phyloP scores from a whole-genome alignment of 1,140 invertebrate species.

The Aphaenogaster rudis region DNA sequence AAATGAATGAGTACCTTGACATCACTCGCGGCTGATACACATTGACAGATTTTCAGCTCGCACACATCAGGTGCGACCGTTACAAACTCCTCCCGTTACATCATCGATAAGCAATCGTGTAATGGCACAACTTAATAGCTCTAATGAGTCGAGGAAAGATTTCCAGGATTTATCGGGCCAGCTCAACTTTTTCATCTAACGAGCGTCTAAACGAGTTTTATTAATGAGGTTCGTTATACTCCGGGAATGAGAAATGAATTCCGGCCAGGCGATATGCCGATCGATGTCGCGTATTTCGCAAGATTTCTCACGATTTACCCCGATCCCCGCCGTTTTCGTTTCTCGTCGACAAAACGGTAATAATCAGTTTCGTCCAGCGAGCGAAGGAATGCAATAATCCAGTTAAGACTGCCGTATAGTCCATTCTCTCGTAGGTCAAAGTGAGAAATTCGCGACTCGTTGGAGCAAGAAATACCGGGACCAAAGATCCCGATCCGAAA shows the following conservation, averaged over 20 bases:
- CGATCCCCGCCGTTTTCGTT: constrained; percentile 12
- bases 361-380: constrained; percentile 51
- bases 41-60: constrained; percentile 10
- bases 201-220: constrained; percentile 17
- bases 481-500: constrained; percentile 65
- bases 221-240: constrained; percentile 20
- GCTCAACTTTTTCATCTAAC: background rate
- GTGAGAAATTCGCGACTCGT: constrained; percentile 58
- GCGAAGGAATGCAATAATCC: constrained; percentile 72
- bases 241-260: constrained; percentile 3
- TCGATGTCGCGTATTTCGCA: constrained; percentile 26
- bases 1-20: constrained; percentile 10
- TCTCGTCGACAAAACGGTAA: constrained; percentile 27
- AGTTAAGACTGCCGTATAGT: constrained; percentile 27
- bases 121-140: constrained; percentile 30
- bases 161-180: constrained; percentile 7
- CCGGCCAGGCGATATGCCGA: background rate
- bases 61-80: background rate
- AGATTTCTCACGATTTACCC: background rate
- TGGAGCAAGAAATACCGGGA: constrained; percentile 68
- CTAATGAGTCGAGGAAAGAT: constrained; percentile 31
- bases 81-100: background rate
- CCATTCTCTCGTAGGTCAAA: constrained; percentile 64
- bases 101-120: constrained; percentile 27
- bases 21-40: background rate